phyloP scores from a whole-genome alignment of 2,113 vertebrate genomes.

The Odocoileus virginianus region DNA sequence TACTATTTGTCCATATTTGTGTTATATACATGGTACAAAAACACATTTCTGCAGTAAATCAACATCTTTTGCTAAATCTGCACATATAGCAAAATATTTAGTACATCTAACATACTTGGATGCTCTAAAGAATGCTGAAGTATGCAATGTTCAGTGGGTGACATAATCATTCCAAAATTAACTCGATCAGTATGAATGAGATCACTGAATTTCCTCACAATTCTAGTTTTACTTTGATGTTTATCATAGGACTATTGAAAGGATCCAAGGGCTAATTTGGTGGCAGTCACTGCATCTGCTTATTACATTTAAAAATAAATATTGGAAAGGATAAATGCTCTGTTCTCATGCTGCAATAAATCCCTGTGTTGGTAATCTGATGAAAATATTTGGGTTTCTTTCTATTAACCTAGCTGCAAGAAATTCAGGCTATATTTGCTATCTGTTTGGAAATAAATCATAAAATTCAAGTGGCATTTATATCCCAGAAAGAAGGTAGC shows the following conservation, averaged over 20 bases:
- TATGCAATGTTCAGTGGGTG: slow-evolving; percentile 36
- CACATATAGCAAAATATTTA: slow-evolving; percentile 37
- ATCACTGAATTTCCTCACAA: slow-evolving; percentile 46
- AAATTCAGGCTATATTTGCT: slow-evolving; percentile 34
- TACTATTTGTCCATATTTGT: background rate
- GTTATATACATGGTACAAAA: background rate
- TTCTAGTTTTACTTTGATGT: slow-evolving; percentile 25
- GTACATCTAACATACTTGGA: background rate
- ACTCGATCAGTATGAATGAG: slow-evolving; percentile 34
- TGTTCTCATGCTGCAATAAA: slow-evolving; percentile 33
- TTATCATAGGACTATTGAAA: slow-evolving; percentile 14
- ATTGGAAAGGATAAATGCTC: background rate
- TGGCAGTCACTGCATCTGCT: background rate
- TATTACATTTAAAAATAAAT: slow-evolving; percentile 44
- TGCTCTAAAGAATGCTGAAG: slow-evolving; percentile 34
- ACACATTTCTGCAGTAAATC: background rate
- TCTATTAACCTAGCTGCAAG: slow-evolving; percentile 38
- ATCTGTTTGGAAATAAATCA: slow-evolving; percentile 43
- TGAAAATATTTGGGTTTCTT: slow-evolving; percentile 59
- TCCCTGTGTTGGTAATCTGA: slow-evolving; percentile 10
- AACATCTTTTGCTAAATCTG: slow-evolving; percentile 21
- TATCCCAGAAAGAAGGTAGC: slow-evolving; percentile 16
- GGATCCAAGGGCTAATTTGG: background rate
- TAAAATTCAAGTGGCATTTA: background rate
- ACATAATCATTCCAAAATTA: slow-evolving; percentile 43